Evolutionary conservation across 2,113 vertebrate genomes (phyloP).

Genomic region (Burhinus oedicnemus): DNA sequence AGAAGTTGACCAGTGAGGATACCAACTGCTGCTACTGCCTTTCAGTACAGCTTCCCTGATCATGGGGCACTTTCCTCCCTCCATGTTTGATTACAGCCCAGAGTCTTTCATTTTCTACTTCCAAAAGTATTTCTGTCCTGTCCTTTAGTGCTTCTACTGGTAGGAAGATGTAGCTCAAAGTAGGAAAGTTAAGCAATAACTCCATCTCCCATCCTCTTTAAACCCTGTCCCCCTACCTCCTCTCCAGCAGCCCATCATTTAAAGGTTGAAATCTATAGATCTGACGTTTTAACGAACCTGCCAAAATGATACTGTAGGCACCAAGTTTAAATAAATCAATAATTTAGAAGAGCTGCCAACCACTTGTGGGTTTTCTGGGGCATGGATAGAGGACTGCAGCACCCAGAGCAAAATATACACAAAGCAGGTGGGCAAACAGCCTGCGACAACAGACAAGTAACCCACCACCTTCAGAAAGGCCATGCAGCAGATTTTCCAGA

Average conservation of each 20-base stretch:
- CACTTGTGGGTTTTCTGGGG: background rate
- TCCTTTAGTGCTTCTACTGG: background rate
- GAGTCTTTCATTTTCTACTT: background rate
- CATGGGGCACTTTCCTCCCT: background rate
- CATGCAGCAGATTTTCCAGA: background rate
- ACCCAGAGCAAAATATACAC: background rate
- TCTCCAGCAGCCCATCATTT: background rate
- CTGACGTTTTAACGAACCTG: background rate
- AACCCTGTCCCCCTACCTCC: background rate
- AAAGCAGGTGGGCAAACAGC: background rate
- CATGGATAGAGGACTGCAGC: background rate
- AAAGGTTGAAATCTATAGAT: background rate
- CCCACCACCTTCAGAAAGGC: background rate
- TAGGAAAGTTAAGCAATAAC: background rate
- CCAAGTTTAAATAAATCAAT: background rate
- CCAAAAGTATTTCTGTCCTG: background rate
- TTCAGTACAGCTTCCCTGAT: background rate
- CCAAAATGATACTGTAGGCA: background rate
- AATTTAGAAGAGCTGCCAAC: background rate
- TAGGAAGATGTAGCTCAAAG: background rate
- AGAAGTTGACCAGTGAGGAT: background rate
- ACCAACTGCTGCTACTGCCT: background rate
- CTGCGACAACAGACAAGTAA: background rate
- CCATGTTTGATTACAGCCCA: background rate
- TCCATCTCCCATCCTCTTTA: background rate